A percentile compares a stretch with the other conserved stretches of the same genome.
Conservation (phyloP, 2,797 vertebrate species). For the Sciaenops ocellatus region DNA sequence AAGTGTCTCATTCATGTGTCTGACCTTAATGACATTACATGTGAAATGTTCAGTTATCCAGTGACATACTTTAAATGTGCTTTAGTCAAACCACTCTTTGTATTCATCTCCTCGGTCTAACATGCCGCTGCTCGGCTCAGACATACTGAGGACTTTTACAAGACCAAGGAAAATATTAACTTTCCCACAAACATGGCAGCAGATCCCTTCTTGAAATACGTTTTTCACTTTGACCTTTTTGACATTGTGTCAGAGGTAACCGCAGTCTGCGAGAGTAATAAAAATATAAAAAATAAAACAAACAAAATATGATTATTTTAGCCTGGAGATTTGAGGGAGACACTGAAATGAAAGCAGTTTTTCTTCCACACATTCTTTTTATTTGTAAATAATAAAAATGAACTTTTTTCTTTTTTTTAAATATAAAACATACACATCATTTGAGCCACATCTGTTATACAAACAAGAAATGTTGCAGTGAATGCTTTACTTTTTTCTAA, state of each 20-base stretch:
- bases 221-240: constrained; percentile 25
- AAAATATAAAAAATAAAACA: background rate
- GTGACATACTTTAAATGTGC: background rate
- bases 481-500: constrained; percentile 81
- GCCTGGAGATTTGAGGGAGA: background rate
- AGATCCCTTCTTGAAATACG: constrained; percentile 3
- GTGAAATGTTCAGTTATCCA: background rate
- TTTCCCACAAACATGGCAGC: constrained; percentile 55
- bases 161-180: constrained; percentile 52
- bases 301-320: background rate
- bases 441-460: constrained; percentile 90
- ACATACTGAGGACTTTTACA: constrained; percentile 34
- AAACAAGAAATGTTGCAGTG: constrained; percentile 89
- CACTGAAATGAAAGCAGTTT: constrained; percentile 7
- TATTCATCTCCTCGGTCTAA: background rate
- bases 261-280: constrained; percentile 1
- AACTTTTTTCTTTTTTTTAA: constrained; percentile 80
- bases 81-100: background rate
- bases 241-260: constrained; percentile 20
- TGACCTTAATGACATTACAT: background rate
- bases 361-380: constrained; percentile 89
- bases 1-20: background rate
- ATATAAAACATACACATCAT: constrained; percentile 91
- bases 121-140: constrained; percentile 21
- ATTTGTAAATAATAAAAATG: constrained; percentile 92